phyloP scores from a whole-genome alignment of 2,888 invertebrate species.

The Noctua fimbriata region DNA sequence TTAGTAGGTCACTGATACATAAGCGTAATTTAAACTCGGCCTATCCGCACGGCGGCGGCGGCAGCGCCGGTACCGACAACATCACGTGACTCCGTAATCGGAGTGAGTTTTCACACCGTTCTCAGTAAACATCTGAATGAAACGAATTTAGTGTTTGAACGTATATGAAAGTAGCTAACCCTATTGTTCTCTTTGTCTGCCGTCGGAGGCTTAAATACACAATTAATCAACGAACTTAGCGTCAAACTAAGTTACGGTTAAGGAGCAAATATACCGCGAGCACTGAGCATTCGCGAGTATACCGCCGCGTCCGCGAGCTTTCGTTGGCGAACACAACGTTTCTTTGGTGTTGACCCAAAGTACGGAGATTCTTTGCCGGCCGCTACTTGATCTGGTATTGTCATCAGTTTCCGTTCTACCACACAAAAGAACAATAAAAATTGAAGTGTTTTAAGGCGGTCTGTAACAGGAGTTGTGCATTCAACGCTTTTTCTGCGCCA shows the following conservation, averaged over 20 bases:
- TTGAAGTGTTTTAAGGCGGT: neutral
- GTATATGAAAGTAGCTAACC: conserved; percentile 2
- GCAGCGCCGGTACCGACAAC: neutral
- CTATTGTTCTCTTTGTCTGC: conserved; percentile 30
- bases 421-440: neutral
- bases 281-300: neutral
- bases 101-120: conserved; percentile 12
- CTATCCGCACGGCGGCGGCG: neutral
- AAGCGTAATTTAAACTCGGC: conserved; percentile 28
- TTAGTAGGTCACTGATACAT: conserved; percentile 44
- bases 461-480: neutral
- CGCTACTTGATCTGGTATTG: neutral
- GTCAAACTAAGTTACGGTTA: neutral
- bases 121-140: conserved; percentile 3
- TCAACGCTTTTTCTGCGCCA: neutral
- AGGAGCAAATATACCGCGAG: conserved; percentile 5
- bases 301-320: neutral
- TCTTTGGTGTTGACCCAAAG: neutral
- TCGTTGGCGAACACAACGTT: neutral
- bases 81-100: conserved; percentile 17
- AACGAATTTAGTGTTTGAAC: conserved; percentile 21
- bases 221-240: conserved; percentile 15
- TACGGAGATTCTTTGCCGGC: neutral
- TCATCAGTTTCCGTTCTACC: neutral
- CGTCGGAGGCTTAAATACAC: conserved; percentile 23